A percentile compares a stretch with the other conserved stretches of the same genome.
Conservation (phyloP, 2,797 vertebrate genomes). For the Clarias pachynema region DNA sequence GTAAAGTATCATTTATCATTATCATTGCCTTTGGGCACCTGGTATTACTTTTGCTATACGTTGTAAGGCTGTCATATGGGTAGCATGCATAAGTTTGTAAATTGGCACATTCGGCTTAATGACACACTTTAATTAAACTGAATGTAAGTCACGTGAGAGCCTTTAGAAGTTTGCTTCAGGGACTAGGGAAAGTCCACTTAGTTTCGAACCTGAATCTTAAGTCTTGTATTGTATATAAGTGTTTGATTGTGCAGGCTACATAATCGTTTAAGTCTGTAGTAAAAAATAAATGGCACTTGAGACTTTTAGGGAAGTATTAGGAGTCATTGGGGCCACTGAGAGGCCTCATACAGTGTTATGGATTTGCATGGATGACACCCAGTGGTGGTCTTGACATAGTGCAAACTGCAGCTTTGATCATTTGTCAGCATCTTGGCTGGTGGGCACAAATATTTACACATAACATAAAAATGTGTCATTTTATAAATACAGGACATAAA, state of each 20-base stretch:
- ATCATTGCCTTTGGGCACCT: background rate
- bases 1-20: background rate
- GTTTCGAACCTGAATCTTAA: background rate
- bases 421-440: slow-evolving; percentile 16
- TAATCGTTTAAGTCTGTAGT: slow-evolving; percentile 21
- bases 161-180: slow-evolving; percentile 3
- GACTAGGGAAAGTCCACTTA: background rate
- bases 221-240: background rate
- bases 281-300: slow-evolving; percentile 15
- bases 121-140: background rate
- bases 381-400: slow-evolving; percentile 76
- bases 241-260: background rate
- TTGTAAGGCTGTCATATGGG: background rate
- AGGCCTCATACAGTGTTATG: slow-evolving; percentile 69
- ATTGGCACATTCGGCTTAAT: background rate
- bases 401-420: slow-evolving; percentile 67
- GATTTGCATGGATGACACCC: slow-evolving; percentile 76
- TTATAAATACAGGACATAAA: background rate
- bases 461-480: background rate
- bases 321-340: slow-evolving; percentile 59
- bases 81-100: background rate
- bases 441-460: background rate
- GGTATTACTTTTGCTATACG: background rate
- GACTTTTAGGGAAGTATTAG: slow-evolving; percentile 39
- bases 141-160: slow-evolving; percentile 4